A percentile compares a stretch with the other conserved stretches of the same genome.
Conservation (phyloP, 2,113 vertebrate genomes). For the Cebus imitator region DNA sequence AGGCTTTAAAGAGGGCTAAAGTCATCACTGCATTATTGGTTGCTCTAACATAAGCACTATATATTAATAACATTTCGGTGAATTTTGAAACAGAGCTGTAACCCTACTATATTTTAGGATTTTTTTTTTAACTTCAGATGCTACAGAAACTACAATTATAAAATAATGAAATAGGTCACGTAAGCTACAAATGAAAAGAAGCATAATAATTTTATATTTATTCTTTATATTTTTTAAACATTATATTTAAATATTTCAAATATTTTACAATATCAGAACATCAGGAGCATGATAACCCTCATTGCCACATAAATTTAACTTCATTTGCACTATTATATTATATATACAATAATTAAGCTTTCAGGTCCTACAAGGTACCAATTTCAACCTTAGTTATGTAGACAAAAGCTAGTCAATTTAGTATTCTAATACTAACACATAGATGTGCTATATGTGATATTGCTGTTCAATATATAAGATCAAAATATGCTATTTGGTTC, state of each 20-base stretch:
- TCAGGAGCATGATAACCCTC: background rate
- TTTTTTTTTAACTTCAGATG: background rate
- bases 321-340: background rate
- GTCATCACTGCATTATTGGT: background rate
- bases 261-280: background rate
- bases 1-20: background rate
- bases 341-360: conserved; percentile 40
- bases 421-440: conserved; percentile 27
- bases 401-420: background rate
- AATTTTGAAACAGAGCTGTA: conserved; percentile 16
- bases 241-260: conserved; percentile 9
- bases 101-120: background rate
- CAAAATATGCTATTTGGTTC: conserved; percentile 18
- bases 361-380: background rate
- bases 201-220: conserved; percentile 30
- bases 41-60: background rate
- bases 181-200: conserved; percentile 27
- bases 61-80: background rate
- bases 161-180: conserved; percentile 43
- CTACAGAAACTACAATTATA: background rate
- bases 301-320: conserved; percentile 15
- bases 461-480: conserved; percentile 16
- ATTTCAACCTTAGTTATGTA: conserved; percentile 37
- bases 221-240: conserved; percentile 26
- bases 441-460: background rate